Evolutionary conservation across 1,140 invertebrate genomes (phyloP).

Genomic region (Drosophila paulistorum): DNA sequence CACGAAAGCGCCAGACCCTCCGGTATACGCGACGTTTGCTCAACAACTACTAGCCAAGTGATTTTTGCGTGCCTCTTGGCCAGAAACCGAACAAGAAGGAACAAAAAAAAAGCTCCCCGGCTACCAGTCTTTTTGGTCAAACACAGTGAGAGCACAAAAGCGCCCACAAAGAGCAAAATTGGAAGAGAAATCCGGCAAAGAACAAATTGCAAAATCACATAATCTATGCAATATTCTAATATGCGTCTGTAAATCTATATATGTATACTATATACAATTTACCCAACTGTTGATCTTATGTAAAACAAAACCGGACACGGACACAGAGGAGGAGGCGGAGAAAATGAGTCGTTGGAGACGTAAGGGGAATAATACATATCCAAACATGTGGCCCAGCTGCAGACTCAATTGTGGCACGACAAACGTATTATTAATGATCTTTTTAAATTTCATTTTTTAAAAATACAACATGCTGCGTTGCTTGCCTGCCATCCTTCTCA

Average conservation of each 20-base stretch:
- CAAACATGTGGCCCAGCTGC: constrained; percentile 44
- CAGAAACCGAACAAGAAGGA: constrained; percentile 41
- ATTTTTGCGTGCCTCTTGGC: constrained; percentile 41
- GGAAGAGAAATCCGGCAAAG: constrained; percentile 36
- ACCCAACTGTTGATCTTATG: constrained; percentile 64
- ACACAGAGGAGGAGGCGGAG: neutral
- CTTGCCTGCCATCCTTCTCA: constrained; percentile 32
- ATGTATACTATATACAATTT: constrained; percentile 11
- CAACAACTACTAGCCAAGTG: constrained; percentile 55
- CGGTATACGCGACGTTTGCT: constrained; percentile 65
- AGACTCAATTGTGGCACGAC: constrained; percentile 57
- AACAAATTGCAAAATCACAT: constrained; percentile 53
- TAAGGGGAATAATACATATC: neutral
- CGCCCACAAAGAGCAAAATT: neutral
- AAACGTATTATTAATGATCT: constrained; percentile 76
- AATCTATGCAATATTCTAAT: constrained; percentile 33
- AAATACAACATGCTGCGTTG: constrained; percentile 61
- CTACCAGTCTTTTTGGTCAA: constrained; percentile 39
- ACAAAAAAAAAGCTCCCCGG: constrained; percentile 59
- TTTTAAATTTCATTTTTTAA: constrained; percentile 60
- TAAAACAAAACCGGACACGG: constrained; percentile 35
- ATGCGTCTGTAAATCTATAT: neutral
- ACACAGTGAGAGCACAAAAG: no score
- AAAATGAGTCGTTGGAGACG: constrained; percentile 13
- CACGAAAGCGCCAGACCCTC: constrained; percentile 51